Evolutionary conservation across 2,113 vertebrate species (phyloP).

Genomic region (Archilochus colubris): DNA sequence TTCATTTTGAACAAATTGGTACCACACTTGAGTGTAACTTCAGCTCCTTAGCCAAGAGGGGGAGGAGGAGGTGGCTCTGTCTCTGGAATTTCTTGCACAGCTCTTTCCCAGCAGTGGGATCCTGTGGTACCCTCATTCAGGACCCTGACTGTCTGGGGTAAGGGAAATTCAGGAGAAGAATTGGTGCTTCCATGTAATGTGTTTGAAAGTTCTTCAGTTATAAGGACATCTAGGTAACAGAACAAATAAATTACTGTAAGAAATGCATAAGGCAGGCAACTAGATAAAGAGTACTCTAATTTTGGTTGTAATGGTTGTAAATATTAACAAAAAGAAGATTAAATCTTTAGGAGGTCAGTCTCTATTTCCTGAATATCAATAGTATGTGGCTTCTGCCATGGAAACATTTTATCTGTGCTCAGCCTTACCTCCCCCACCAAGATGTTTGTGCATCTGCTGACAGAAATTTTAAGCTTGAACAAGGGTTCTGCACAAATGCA

Average conservation of each 20-base stretch:
- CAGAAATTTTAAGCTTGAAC: not conserved
- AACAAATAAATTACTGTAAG: not conserved
- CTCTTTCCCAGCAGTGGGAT: not conserved
- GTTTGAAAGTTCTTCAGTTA: not conserved
- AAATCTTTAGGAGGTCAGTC: not conserved
- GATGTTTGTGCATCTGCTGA: not conserved
- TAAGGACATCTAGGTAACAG: not conserved
- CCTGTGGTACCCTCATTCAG: not conserved
- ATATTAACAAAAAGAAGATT: not conserved
- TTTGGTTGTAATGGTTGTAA: not conserved
- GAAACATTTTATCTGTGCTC: not conserved
- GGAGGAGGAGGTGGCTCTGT: rapidly evolving
- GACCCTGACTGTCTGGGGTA: rapidly evolving
- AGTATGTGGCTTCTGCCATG: not conserved
- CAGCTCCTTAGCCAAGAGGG: not conserved
- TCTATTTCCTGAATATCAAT: not conserved
- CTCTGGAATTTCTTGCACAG: not conserved
- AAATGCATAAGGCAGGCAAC: not conserved
- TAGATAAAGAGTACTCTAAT: rapidly evolving
- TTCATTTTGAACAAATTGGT: not conserved
- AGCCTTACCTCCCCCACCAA: rapidly evolving
- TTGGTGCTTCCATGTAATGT: rapidly evolving
- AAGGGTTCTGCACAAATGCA: not conserved
- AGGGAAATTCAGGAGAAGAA: not conserved
- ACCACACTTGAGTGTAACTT: not conserved